Evolutionary conservation across 1,140 invertebrate genomes (phyloP).

Genomic region (Pseudomyrmex dendroicus): DNA sequence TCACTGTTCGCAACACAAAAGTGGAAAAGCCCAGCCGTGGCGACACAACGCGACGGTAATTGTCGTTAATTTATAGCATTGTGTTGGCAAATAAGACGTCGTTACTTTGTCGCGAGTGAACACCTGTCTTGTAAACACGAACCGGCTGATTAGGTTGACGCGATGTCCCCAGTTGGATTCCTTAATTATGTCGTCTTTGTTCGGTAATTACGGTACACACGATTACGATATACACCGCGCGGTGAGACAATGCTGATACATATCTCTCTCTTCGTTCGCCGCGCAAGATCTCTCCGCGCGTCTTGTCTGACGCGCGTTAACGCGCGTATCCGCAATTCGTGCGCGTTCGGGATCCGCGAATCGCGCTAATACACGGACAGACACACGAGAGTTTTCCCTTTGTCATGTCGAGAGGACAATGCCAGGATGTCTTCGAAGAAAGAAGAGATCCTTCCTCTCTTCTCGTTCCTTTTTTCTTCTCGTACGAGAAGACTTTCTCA

Average conservation of each 20-base stretch:
- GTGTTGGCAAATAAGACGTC: slow-evolving; percentile 37
- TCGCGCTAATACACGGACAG: slow-evolving; percentile 64
- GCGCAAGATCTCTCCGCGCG: background rate
- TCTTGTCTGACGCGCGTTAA: slow-evolving; percentile 44
- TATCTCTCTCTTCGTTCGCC: slow-evolving; percentile 29
- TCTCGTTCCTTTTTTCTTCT: slow-evolving; percentile 2
- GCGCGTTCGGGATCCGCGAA: slow-evolving; percentile 63
- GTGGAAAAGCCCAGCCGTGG: background rate
- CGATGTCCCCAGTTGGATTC: background rate
- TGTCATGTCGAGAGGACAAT: slow-evolving; percentile 64
- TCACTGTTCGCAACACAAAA: slow-evolving; percentile 17
- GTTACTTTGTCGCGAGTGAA: slow-evolving; percentile 29
- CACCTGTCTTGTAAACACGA: slow-evolving; percentile 27
- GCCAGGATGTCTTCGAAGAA: slow-evolving; percentile 40
- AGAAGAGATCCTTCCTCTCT: background rate
- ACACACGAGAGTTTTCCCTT: slow-evolving; percentile 60
- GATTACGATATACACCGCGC: slow-evolving; percentile 36
- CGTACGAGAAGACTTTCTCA: slow-evolving; percentile 61
- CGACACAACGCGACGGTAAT: slow-evolving; percentile 20
- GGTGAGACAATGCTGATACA: slow-evolving; percentile 32
- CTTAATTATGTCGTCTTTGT: slow-evolving; percentile 70
- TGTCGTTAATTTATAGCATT: slow-evolving; percentile 52
- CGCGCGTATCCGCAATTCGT: slow-evolving; percentile 36
- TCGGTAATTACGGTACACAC: slow-evolving; percentile 64
- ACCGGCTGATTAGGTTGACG: slow-evolving; percentile 61